Evolutionary conservation across 1,140 invertebrate species (phyloP).

Genomic region (Periplaneta americana): DNA sequence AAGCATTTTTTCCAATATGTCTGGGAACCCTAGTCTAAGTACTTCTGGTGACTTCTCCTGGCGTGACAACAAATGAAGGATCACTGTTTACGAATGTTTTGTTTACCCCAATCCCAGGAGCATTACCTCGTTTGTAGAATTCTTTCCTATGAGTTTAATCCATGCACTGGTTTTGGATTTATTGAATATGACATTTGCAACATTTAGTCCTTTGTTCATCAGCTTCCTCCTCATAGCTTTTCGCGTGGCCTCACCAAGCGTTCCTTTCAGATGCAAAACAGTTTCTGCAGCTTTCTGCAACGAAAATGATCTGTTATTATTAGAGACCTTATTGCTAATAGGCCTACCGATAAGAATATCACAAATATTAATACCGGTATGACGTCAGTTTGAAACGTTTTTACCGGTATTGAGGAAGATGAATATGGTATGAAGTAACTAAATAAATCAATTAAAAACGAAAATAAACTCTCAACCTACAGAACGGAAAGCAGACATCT

Average conservation of each 20-base stretch:
- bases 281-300: conserved; percentile 52
- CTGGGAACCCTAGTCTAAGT: no score
- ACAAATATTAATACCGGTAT: no score
- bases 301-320: conserved; percentile 33
- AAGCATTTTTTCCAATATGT: no score
- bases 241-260: conserved; percentile 50
- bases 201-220: conserved; percentile 47
- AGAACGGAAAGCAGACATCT: no score
- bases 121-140: conserved; percentile 35
- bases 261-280: conserved; percentile 58
- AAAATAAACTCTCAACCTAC: neutral
- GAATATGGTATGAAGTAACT: no score
- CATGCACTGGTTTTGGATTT: conserved; percentile 65
- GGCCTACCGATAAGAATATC: no score
- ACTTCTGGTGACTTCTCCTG: no score
- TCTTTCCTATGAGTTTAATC: conserved; percentile 61
- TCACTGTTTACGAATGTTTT: no score
- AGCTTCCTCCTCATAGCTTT: conserved; percentile 68
- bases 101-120: no score
- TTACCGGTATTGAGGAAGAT: no score
- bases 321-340: conserved; percentile 8
- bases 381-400: no score
- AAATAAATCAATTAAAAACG: neutral
- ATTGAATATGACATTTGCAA: conserved; percentile 70
- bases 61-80: no score